Evolutionary conservation across 2,888 invertebrate species (phyloP), one percentile per base, ranked within the genome.

Genomic region (Drosophila infuscata): DNA sequence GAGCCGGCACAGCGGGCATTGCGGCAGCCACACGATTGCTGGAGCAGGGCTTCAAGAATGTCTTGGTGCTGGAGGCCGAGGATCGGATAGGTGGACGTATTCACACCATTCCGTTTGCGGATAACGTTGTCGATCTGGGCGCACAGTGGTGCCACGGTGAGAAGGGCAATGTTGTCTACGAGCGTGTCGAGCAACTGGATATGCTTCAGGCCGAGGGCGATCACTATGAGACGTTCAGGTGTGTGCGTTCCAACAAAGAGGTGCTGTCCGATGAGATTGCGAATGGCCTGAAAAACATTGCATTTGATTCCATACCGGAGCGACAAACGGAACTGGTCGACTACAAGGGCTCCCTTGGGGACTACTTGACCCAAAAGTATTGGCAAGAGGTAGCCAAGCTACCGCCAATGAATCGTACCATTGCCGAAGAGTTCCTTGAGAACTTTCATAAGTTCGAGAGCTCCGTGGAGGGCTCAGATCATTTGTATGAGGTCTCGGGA

Each of bases 81-180:
- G 93, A 94, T 76, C 94, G 95, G 41, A 94, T 96, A 60, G 96
- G 96, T 0, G 96, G 96, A 1, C 94, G 96, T 66, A 93, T 96
- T 29, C 82, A 93, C 58, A 94, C 94, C 0, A 92, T 94, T 3
- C 92, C 93, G 0, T 95, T 94, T 76, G 95, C 94, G 1, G 94
- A 94, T 0, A 94, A 94, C 74, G 92, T 94, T 7, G 93, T 97
- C 7, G 97, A 97, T 90, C 88, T 96, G 58, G 97, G 97, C 0
- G 97, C 96, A 53, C 96, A 97, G 80, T 97, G 97, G 97, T 96
- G 93, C 57, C 93, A 92, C 53, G 93, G 97, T 0, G 95, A 96
- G 90, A 93, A 94, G 89, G 94, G 94, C 54, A 95, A 96, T 92
- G 83, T 94, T 32, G 94, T 96, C 0, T 95, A 94, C 82, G 93